Base-by-base conservation (phyloP, 2,888 invertebrate genomes). In the Geophilus truncorum region DNA sequence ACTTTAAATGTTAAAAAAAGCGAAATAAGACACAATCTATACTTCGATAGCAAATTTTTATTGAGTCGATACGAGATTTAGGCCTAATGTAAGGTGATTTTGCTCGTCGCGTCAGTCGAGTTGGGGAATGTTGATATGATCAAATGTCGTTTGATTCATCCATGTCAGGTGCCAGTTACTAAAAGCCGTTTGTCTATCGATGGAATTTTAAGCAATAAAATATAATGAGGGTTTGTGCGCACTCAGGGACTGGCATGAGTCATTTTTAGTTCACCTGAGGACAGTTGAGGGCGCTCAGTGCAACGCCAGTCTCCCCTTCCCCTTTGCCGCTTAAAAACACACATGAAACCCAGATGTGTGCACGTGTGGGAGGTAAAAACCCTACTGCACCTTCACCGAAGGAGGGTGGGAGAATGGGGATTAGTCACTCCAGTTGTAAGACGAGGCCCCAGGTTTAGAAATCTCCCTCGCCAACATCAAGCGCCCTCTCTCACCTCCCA, bases 281-380 rank as follows among this genome's bases (percentile, higher is more conserved):
- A 70, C 70, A 70, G 70, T 70, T 70, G 70, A 70, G 70, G 70
- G 70, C 70, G 70, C 70, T 15, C 51, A n/a, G 7, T 51, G 51
- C 51, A n/a, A 51, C 51, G 12, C 70, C 10, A 70, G 28, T 70
- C 70, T 70, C 70, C 70, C 70, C 70, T 70, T 25, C 15, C 70
- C 28, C 25, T 1, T 18, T 51, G 51, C 51, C 70, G 25, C 70
- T 70, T 70, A 70, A 70, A 70, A 70, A 70, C 70, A 70, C 70
- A 70, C 70, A 70, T 70, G 70, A 70, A 70, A 70, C 70, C 70
- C 70, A 70, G 70, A 70, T 70, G 70, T 70, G 70, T 70, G 70
- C 70, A 70, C 70, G 70, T 70, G 70, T 70, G 70, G 70, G 70
- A 70, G 70, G 70, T 70, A 70, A 70, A 51, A 70, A 23, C 70